Evolutionary conservation across 2,113 vertebrate genomes (phyloP).

Genomic region (Forbesichthys agassizii): DNA sequence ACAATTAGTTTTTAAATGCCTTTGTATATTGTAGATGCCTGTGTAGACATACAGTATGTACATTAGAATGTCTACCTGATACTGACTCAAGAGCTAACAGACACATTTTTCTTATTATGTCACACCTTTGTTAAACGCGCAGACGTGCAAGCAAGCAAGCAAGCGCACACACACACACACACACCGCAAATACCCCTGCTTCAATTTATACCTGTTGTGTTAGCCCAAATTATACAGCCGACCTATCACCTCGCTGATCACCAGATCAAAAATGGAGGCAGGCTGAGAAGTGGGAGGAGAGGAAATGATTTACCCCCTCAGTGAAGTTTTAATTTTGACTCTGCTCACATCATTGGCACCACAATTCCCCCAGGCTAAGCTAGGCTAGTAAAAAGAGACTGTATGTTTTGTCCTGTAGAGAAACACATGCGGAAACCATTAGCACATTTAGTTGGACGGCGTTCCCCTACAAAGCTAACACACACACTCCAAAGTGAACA

Average conservation of each 20-base stretch:
- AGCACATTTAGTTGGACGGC: slow-evolving; percentile 25
- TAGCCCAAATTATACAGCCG: slow-evolving; percentile 48
- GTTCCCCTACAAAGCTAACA: slow-evolving; percentile 22
- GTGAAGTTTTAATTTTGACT: slow-evolving; percentile 47
- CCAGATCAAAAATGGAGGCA: slow-evolving; percentile 38
- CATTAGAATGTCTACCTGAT: neutral
- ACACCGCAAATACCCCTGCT: slow-evolving; percentile 7
- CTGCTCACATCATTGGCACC: slow-evolving; percentile 23
- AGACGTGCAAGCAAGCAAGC: neutral
- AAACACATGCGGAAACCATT: slow-evolving; percentile 58
- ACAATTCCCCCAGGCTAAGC: slow-evolving; percentile 21
- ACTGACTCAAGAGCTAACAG: neutral
- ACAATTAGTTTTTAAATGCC: neutral
- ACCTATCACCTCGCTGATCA: slow-evolving; percentile 43
- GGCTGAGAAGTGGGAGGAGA: slow-evolving; percentile 1
- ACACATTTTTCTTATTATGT: slow-evolving; percentile 49
- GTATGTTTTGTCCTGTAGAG: slow-evolving; percentile 40
- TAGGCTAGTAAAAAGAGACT: slow-evolving; percentile 49
- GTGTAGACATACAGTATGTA: neutral
- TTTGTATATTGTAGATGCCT: neutral
- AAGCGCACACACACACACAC: neutral
- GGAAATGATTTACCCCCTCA: slow-evolving; percentile 38
- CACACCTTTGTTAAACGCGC: slow-evolving; percentile 19
- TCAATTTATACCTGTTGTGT: slow-evolving; percentile 50
- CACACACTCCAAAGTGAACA: neutral